Base-by-base conservation (phyloP, 2,888 invertebrate species). In the Troides helena region DNA sequence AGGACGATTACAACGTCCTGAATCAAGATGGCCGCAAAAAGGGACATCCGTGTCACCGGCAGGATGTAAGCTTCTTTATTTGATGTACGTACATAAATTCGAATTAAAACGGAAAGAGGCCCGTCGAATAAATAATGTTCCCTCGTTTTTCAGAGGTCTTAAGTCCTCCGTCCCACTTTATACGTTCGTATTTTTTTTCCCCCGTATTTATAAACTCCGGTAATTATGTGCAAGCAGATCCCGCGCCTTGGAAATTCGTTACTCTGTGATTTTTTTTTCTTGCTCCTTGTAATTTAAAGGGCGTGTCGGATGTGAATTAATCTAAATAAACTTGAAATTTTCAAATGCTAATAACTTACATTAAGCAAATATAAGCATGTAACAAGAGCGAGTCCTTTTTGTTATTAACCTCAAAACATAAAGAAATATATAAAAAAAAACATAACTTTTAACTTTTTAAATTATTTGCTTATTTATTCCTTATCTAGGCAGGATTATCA, bases 81-180 rank as follows among this genome's bases (percentile, higher is more conserved):
- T 87, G 87, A 90, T 88, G 86, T 87, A 82, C 82, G 87, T 85
- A 86, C 87, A 90, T 91, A 90, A 90, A 91, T 91, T 86, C 85
- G 89, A 89, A 90, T 91, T 90, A 89, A 90, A 88, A 88, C 84
- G 80, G 79, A 85, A 90, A 86, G 85, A 87, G 86, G 85, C 81
- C 81, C 81, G 76, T 71, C 80, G 83, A 84, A 88, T 90, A 90
- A 90, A 88, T 89, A 90, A 90, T 90, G 87, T 80, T 76, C 75
- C 76, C 84, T 85, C 89, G 83, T 90, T 90, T 88, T 88, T 90
- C 86, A 89, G 83, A 85, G 86, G 88, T 85, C 89, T 89, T 90
- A 89, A 88, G 87, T 85, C 85, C 83, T 76, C 76, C 80, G 77
- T 81, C 80, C 82, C 80, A 85, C 86, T 87, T 85, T 86, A 85